phyloP scores from a whole-genome alignment of 2,888 invertebrate genomes.

The Gerris lacustris region DNA sequence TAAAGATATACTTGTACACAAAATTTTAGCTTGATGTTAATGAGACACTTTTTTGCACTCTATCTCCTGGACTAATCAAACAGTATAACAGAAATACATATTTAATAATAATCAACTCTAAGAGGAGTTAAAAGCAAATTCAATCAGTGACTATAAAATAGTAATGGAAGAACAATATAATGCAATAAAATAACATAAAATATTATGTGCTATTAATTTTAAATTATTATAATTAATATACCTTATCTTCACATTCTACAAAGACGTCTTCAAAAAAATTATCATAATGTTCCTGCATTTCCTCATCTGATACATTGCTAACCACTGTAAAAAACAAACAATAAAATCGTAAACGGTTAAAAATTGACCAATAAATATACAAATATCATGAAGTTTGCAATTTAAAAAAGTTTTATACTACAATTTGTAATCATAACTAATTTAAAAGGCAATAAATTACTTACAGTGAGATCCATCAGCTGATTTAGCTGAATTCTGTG shows the following conservation, averaged over 20 bases:
- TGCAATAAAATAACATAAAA: too few relatives aligned
- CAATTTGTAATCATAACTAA: too few relatives aligned
- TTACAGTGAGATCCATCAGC: slow-evolving; percentile 91
- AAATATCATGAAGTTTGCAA: not conserved
- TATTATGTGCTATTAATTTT: too few relatives aligned
- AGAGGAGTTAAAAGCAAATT: too few relatives aligned
- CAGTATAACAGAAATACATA: too few relatives aligned
- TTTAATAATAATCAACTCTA: too few relatives aligned
- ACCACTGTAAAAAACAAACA: slow-evolving; percentile 52
- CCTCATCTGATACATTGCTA: slow-evolving; percentile 89
- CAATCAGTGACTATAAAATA: too few relatives aligned
- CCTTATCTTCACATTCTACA: slow-evolving; percentile 93
- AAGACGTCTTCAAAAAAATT: slow-evolving; percentile 99
- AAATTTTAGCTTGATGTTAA: too few relatives aligned
- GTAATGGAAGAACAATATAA: too few relatives aligned
- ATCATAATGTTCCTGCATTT: slow-evolving; percentile 98
- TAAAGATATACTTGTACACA: too few relatives aligned
- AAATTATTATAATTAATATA: slow-evolving; percentile 30
- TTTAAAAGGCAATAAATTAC: slow-evolving; percentile 35
- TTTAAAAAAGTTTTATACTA: not conserved
- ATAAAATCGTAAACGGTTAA: slow-evolving; percentile 15
- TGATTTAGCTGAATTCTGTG: slow-evolving; percentile 94
- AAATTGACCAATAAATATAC: slow-evolving; percentile 13
- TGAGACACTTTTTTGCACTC: too few relatives aligned
- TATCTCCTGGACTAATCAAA: too few relatives aligned